These are phyloP conservation scores for Nomada flava DNA, from an alignment of 2,888 invertebrate species.

Conservation along the genomic window DNA sequence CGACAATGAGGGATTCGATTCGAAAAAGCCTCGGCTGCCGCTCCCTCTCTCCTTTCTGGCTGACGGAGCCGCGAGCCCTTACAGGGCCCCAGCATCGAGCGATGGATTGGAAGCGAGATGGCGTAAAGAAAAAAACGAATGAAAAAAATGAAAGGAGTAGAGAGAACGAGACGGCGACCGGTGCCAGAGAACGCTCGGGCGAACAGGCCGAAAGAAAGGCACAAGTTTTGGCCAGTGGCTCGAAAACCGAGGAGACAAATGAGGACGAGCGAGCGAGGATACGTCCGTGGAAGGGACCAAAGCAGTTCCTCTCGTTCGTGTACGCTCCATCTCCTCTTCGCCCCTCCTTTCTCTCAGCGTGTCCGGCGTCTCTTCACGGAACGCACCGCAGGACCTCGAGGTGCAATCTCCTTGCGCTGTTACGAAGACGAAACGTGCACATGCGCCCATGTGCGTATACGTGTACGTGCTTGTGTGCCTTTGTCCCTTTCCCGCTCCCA, in stretches of 20 bases:
- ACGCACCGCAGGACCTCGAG: slow-evolving; percentile 66
- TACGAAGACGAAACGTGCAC: slow-evolving; percentile 69
- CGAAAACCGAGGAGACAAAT: slow-evolving; percentile 75
- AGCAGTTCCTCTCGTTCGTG: slow-evolving; percentile 36
- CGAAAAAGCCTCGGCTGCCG: slow-evolving; percentile 69
- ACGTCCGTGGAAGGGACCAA: slow-evolving; percentile 51
- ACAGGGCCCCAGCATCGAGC: slow-evolving; percentile 59
- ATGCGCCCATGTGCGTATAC: slow-evolving; percentile 65
- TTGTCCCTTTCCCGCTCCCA: slow-evolving; percentile 1
- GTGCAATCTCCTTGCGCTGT: slow-evolving; percentile 74
- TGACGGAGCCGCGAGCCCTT: slow-evolving; percentile 61
- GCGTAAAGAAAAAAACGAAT: slow-evolving; percentile 58
- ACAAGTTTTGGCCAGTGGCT: slow-evolving; percentile 62
- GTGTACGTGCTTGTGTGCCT: slow-evolving; percentile 9
- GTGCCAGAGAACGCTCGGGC: slow-evolving; percentile 1
- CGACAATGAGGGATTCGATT: slow-evolving; percentile 82
- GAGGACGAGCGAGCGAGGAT: slow-evolving; percentile 59
- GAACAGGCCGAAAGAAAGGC: slow-evolving; percentile 56
- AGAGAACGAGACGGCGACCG: slow-evolving; percentile 21
- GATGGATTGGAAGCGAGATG: slow-evolving; percentile 65
- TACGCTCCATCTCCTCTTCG: slow-evolving; percentile 19
- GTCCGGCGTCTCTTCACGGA: slow-evolving; percentile 38
- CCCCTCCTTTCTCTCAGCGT: slow-evolving; percentile 14
- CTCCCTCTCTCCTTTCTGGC: slow-evolving; percentile 36
- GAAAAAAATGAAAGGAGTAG: slow-evolving; percentile 18